Percentiles rank a stretch among this genome's conserved stretches.
Conservation (phyloP, 53 echinoderm and acorn worm genomes). For the Zoroaster sp. region DNA sequence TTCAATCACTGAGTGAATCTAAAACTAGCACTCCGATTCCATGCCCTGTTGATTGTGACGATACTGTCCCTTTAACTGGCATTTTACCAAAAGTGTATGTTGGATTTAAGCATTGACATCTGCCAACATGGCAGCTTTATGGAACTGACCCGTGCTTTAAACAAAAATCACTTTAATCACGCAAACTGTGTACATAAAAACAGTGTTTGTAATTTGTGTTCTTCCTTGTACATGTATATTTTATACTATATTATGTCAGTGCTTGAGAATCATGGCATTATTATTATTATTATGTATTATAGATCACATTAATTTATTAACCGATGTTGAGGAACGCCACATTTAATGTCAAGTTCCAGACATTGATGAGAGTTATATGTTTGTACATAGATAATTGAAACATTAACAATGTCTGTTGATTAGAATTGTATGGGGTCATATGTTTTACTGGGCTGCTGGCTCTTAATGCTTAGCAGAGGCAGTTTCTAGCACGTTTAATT, state of each 20-base stretch:
- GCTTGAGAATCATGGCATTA: not conserved
- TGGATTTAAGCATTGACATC: no score
- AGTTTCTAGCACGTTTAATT: no score
- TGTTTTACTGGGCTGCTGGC: not conserved
- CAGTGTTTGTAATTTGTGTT: not conserved
- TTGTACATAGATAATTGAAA: slow-evolving; percentile 12
- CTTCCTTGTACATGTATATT: not conserved
- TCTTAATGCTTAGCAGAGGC: no score
- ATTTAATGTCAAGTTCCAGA: slow-evolving; percentile 29
- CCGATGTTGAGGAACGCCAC: not conserved
- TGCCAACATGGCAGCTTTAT: no score
- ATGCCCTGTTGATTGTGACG: no score
- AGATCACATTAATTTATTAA: slow-evolving; percentile 44
- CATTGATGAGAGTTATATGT: not conserved
- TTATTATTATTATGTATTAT: slow-evolving; percentile 34
- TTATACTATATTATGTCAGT: not conserved
- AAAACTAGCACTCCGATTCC: no score
- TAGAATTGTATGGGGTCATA: not conserved
- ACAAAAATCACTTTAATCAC: not conserved
- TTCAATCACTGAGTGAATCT: no score
- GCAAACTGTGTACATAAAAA: not conserved
- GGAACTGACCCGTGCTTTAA: not conserved
- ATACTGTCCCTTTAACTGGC: no score
- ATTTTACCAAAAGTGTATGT: no score
- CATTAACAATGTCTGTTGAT: slow-evolving; percentile 6